Percentiles rank a stretch among this genome's conserved stretches.
phyloP scores from a whole-genome alignment of 2,888 invertebrate genomes.

The Malacosoma neustria region DNA sequence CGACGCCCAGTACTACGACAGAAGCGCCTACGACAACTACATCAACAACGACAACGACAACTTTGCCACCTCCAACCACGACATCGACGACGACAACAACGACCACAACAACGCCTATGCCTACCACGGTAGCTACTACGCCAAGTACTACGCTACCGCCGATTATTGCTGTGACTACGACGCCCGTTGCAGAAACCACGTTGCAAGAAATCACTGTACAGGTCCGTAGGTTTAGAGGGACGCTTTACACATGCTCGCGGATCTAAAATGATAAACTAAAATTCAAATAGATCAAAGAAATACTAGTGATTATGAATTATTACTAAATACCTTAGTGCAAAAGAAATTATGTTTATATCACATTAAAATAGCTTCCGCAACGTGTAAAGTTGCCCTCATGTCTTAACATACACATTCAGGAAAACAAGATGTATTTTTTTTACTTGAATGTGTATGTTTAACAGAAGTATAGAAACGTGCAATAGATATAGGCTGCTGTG shows the following conservation, averaged over 20 bases:
- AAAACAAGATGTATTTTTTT: too few species aligned
- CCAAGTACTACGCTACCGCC: slow-evolving; percentile 27
- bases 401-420: too few species aligned
- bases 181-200: slow-evolving; percentile 41
- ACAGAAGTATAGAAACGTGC: too few species aligned
- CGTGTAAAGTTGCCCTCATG: too few species aligned
- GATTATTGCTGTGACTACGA: slow-evolving; percentile 31
- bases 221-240: slow-evolving; percentile 32
- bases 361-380: too few species aligned
- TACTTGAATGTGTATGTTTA: too few species aligned
- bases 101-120: slow-evolving; percentile 21
- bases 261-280: too few species aligned
- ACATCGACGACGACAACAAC: slow-evolving; percentile 22
- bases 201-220: slow-evolving; percentile 50
- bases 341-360: too few species aligned
- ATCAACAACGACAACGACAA: slow-evolving; percentile 22
- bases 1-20: slow-evolving; percentile 31
- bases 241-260: not conserved
- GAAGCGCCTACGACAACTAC: slow-evolving; percentile 23
- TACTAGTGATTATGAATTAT: too few species aligned
- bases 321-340: too few species aligned
- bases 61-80: slow-evolving; percentile 20
- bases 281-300: too few species aligned
- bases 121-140: slow-evolving; percentile 26
- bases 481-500: too few species aligned